Evolutionary conservation across 2,888 invertebrate genomes (phyloP).

Genomic region (Microplitis deprimator): DNA sequence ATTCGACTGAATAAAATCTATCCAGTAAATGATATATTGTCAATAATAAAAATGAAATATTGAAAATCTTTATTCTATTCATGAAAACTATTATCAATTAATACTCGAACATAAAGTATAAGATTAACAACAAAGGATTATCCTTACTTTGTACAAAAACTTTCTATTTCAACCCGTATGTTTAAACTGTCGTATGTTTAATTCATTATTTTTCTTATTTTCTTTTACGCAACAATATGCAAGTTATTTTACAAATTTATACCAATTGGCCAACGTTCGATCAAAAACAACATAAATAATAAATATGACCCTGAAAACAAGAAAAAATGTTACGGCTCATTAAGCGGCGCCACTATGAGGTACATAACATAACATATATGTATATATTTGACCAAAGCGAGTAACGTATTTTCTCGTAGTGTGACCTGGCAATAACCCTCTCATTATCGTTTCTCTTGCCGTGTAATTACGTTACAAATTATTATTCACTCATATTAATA

Average conservation of each 20-base stretch:
- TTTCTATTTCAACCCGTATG: neutral
- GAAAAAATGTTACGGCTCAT: conserved; percentile 47
- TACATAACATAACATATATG: conserved; percentile 31
- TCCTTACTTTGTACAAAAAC: neutral
- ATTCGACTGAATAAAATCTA: conserved; percentile 9
- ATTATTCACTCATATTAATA: conserved; percentile 43
- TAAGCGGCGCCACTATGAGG: conserved; percentile 48
- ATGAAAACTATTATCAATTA: neutral
- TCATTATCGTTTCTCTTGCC: conserved; percentile 48
- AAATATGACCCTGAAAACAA: conserved; percentile 23
- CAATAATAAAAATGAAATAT: neutral
- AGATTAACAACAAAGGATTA: conserved; percentile 21
- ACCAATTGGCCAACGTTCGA: neutral
- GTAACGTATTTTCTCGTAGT: conserved; percentile 44
- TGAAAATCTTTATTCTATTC: conserved; percentile 2
- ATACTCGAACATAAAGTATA: neutral
- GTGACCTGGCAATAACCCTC: conserved; percentile 47
- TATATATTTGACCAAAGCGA: conserved; percentile 38
- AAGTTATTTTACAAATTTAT: too few relatives aligned
- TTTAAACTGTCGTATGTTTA: neutral
- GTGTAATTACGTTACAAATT: conserved; percentile 51
- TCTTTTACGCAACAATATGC: too few relatives aligned
- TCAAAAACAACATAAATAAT: conserved; percentile 13
- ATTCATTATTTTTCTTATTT: too few relatives aligned
- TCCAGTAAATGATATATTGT: neutral